A percentile compares a stretch with the other conserved stretches of the same genome.
These are phyloP conservation scores for Halictus rubicundus DNA, from an alignment of 1,140 invertebrate species.

Conservation along the genomic window DNA sequence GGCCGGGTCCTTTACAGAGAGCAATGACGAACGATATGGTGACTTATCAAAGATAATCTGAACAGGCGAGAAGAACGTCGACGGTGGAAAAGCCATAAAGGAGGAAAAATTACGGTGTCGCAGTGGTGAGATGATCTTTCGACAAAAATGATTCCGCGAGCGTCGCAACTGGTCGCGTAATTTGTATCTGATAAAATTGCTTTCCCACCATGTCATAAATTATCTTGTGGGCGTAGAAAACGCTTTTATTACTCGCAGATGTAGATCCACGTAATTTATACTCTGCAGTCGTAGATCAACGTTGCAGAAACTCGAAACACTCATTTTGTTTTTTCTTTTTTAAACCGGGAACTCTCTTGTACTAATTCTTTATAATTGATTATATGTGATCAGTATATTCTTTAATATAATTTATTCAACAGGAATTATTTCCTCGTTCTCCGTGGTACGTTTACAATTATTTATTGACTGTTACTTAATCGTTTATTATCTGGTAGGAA, in stretches of 20 bases:
- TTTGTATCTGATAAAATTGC: constrained; percentile 1
- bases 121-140: constrained; percentile 24
- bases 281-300: too few relatives aligned
- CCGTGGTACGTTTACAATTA: too few relatives aligned
- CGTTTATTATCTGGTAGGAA: too few relatives aligned
- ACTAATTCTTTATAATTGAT: too few relatives aligned
- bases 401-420: too few relatives aligned
- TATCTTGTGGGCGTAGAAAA: not conserved
- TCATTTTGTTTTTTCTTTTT: too few relatives aligned
- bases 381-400: too few relatives aligned
- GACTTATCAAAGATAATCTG: constrained; percentile 55
- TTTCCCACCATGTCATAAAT: not conserved
- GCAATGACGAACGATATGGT: constrained; percentile 22
- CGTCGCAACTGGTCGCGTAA: not conserved
- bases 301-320: too few relatives aligned
- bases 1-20: constrained; percentile 30
- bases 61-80: constrained; percentile 38
- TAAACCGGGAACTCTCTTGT: too few relatives aligned
- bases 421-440: too few relatives aligned
- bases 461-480: too few relatives aligned
- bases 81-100: constrained; percentile 12
- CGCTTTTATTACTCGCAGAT: not conserved
- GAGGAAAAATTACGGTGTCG: constrained; percentile 24
- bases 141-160: constrained; percentile 14
- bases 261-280: not conserved